Evolutionary conservation across 2,888 invertebrate genomes (phyloP), one percentile per base, ranked within the genome.

Genomic region (Apodemia zela): DNA sequence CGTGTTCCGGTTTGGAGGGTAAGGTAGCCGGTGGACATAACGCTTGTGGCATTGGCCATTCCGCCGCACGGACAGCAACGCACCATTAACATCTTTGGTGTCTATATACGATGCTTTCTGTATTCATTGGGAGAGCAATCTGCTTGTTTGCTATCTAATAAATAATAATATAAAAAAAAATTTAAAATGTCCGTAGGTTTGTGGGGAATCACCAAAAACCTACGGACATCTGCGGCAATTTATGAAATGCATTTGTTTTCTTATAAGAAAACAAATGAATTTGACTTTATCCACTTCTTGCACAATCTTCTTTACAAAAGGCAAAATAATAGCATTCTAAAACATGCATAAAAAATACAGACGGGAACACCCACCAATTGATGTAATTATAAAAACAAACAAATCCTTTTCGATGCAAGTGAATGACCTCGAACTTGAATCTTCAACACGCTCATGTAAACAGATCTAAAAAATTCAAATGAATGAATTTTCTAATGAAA

Each of bases 391-490:
- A 25, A 57, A 57, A 57, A 57, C 54, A 57, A 57, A 57, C 54
- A 57, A n/a, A 25, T 57, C 54, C 54, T 57, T 57, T 57, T 57
- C 15, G 54, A 29, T 25, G 54, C 62, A 63, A 65, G 71, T 72
- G 68, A 84, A 85, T 77, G 81, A 88, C 89, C 89, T 85, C 87
- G 89, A 89, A 89, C 89, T 89, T 89, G 89, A 83, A 77, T 77
- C 51, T 47, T 17, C 75, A 75, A 73, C 57, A 21, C 54, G 8
- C 75, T 73, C 79, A 81, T 80, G 83, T 86, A 88, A 89, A 88
- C 86, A 88, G 75, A 74, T 74, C 49, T 33, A 47, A 63, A 62
- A 73, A 72, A 77, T 68, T 75, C 76, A 77, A 76, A 78, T 77
- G 80, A 84, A 85, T 82, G 81, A 83, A 84, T 82, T 81, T 82